A percentile compares a stretch with the other conserved stretches of the same genome.
phyloP scores from a whole-genome alignment of 2,113 vertebrate genomes.

The Dendropsophus ebraccatus region DNA sequence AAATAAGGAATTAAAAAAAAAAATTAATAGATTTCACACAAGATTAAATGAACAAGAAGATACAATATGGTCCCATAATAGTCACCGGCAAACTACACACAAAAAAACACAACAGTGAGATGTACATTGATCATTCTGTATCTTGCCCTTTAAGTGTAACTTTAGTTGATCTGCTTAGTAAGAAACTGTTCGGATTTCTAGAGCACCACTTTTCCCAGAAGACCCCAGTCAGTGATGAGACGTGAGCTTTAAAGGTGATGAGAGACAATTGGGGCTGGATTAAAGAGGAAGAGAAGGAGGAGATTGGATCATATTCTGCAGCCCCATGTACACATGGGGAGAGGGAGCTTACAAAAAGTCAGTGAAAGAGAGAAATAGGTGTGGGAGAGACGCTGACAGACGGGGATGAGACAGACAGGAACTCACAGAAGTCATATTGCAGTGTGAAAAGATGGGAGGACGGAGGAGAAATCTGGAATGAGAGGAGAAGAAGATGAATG shows the following conservation, averaged over 20 bases:
- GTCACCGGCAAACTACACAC: no score
- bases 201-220: neutral
- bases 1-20: no score
- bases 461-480: neutral
- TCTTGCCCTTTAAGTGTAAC: neutral
- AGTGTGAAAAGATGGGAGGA: neutral
- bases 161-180: neutral
- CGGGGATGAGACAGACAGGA: slow-evolving; percentile 70
- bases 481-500: neutral
- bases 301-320: slow-evolving; percentile 58
- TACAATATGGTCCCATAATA: no score
- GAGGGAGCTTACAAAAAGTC: neutral
- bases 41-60: no score
- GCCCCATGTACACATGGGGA: slow-evolving; percentile 3
- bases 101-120: neutral
- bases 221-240: neutral
- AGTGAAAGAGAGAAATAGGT: slow-evolving; percentile 11
- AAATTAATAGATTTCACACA: no score
- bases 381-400: slow-evolving; percentile 65
- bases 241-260: slow-evolving; percentile 63
- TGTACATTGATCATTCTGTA: neutral
- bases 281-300: slow-evolving; percentile 57
- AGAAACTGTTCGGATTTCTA: neutral
- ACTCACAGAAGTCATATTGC: slow-evolving; percentile 35
- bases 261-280: slow-evolving; percentile 54